A percentile compares a stretch with the other conserved stretches of the same genome.
Conservation (phyloP, 2,113 vertebrate species). For the Alexandromys fortis region DNA sequence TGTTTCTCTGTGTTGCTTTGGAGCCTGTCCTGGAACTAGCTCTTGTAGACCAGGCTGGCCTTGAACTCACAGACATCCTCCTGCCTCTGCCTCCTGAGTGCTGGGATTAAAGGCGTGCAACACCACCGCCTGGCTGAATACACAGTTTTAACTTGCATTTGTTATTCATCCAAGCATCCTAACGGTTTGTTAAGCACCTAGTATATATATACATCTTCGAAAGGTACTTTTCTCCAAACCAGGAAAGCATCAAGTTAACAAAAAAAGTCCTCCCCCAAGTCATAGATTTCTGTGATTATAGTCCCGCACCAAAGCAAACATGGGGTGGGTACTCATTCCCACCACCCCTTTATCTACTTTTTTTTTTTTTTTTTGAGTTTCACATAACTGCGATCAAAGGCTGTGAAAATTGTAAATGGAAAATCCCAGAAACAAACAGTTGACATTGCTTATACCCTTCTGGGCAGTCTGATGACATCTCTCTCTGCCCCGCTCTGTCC, state of each 20-base stretch:
- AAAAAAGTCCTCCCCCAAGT: not conserved
- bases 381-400: not conserved
- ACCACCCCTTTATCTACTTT: too few species aligned
- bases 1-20: too few species aligned
- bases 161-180: not conserved
- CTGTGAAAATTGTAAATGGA: not conserved
- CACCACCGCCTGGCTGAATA: not conserved
- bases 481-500: too few species aligned
- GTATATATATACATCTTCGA: not conserved
- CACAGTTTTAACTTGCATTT: constrained; percentile 35
- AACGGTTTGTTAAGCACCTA: not conserved
- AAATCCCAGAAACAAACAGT: not conserved
- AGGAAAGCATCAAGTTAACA: not conserved
- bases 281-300: constrained; percentile 4
- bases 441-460: not conserved
- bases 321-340: not conserved
- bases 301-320: constrained; percentile 34
- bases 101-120: too few species aligned
- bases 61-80: too few species aligned
- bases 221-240: not conserved
- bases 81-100: too few species aligned
- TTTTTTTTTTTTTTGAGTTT: not conserved
- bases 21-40: too few species aligned
- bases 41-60: too few species aligned
- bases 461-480: not conserved